Evolutionary conservation across 2,113 vertebrate species (phyloP).

Genomic region (Zosterops lateralis): DNA sequence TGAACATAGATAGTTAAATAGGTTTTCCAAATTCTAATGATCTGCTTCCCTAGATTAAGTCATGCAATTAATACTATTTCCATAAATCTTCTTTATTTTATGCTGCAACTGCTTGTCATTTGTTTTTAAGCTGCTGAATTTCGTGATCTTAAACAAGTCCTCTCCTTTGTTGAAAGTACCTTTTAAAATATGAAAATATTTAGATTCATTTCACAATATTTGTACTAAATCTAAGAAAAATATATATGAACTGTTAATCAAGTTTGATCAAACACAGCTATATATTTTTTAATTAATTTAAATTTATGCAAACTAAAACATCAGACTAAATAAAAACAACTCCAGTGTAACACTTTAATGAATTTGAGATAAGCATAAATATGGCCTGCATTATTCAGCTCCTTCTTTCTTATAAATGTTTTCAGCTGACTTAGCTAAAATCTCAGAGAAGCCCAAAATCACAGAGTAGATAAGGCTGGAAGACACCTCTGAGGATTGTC

Average conservation of each 20-base stretch:
- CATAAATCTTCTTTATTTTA: not conserved
- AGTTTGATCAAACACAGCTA: not conserved
- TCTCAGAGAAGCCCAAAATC: not conserved
- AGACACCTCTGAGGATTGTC: fast-evolving
- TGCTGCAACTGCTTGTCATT: not conserved
- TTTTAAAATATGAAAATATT: not conserved
- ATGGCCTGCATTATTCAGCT: not conserved
- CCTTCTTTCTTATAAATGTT: not conserved
- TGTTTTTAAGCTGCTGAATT: not conserved
- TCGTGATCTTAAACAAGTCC: not conserved
- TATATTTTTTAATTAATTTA: not conserved
- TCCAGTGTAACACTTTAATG: not conserved
- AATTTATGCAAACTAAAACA: not conserved
- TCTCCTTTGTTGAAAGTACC: not conserved
- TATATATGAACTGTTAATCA: not conserved
- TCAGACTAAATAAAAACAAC: not conserved
- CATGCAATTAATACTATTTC: not conserved
- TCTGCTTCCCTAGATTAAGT: not conserved
- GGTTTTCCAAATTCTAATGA: not conserved
- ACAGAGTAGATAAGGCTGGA: not conserved
- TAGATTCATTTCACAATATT: not conserved
- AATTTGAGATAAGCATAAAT: not conserved
- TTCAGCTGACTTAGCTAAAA: not conserved
- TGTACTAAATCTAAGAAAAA: not conserved
- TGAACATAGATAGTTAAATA: not conserved